phyloP scores from a whole-genome alignment of 2,888 invertebrate genomes.

The Xestia sexstrigata region DNA sequence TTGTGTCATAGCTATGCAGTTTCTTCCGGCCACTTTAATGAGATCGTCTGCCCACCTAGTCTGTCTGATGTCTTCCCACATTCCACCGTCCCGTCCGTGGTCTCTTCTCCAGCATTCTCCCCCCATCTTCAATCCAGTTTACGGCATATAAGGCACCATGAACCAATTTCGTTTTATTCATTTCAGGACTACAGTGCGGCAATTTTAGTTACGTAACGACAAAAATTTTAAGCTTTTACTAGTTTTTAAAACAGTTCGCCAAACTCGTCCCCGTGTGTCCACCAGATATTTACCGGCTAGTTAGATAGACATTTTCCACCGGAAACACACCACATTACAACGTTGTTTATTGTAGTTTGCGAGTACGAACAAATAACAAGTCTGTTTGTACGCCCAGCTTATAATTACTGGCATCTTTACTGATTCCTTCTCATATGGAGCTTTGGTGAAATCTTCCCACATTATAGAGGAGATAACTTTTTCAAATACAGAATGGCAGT shows the following conservation, averaged over 20 bases:
- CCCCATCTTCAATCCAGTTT: too few relatives aligned
- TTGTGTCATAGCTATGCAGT: too few relatives aligned
- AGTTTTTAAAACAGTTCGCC: neutral
- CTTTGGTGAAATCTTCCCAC: constrained; percentile 24
- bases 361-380: constrained; percentile 59
- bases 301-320: constrained; percentile 73
- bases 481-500: neutral
- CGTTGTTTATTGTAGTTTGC: constrained; percentile 76
- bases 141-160: too few relatives aligned
- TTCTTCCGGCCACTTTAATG: too few relatives aligned
- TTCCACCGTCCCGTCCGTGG: too few relatives aligned
- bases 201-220: too few relatives aligned
- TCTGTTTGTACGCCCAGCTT: constrained; percentile 43
- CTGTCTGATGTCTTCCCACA: too few relatives aligned
- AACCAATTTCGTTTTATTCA: neutral
- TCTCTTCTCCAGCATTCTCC: too few relatives aligned
- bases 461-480: neutral
- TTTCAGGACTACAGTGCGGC: neutral
- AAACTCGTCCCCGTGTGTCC: constrained; percentile 61
- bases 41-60: too few relatives aligned
- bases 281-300: constrained; percentile 69
- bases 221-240: neutral
- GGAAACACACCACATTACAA: constrained; percentile 79
- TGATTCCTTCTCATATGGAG: constrained; percentile 7
- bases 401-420: constrained; percentile 64